Percentiles rank a stretch among this genome's conserved stretches.
Conservation (phyloP, 1,140 invertebrate genomes). For the Drosophila hydei region DNA sequence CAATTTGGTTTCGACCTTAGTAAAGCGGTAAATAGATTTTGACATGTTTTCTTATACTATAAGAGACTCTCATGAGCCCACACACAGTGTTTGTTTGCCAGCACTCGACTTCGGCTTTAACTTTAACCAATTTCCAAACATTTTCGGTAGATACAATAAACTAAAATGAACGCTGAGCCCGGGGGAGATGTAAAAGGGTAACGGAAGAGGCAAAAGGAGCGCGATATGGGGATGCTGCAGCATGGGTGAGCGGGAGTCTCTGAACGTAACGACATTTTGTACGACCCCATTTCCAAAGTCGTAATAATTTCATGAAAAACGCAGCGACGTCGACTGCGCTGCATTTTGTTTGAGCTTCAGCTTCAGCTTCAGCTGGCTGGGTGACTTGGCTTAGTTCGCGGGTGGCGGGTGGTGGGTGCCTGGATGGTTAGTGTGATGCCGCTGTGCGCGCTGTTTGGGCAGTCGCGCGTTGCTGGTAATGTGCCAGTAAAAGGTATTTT, state of each 20-base stretch:
- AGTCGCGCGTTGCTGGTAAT: slow-evolving; percentile 58
- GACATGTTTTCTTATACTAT: slow-evolving; percentile 3
- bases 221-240: neutral
- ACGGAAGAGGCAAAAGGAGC: too few species aligned
- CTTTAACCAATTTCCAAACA: slow-evolving; percentile 56
- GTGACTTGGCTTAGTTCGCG: slow-evolving; percentile 15
- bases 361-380: neutral
- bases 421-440: neutral
- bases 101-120: slow-evolving; percentile 20
- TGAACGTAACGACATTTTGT: slow-evolving; percentile 76
- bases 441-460: neutral
- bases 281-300: slow-evolving; percentile 77
- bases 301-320: slow-evolving; percentile 82
- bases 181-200: neutral
- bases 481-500: slow-evolving; percentile 81
- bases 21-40: slow-evolving; percentile 5
- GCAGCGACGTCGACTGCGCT: slow-evolving; percentile 59
- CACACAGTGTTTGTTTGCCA: slow-evolving; percentile 5
- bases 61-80: slow-evolving; percentile 1
- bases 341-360: slow-evolving; percentile 27
- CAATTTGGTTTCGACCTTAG: neutral
- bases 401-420: neutral
- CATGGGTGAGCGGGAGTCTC: slow-evolving; percentile 31
- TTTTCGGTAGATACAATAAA: slow-evolving; percentile 64
- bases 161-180: slow-evolving; percentile 48